Percentiles rank a stretch among this genome's conserved stretches.
These are phyloP conservation scores for Heliconius congener DNA, from an alignment of 1,140 invertebrate species.

Conservation along the genomic window DNA sequence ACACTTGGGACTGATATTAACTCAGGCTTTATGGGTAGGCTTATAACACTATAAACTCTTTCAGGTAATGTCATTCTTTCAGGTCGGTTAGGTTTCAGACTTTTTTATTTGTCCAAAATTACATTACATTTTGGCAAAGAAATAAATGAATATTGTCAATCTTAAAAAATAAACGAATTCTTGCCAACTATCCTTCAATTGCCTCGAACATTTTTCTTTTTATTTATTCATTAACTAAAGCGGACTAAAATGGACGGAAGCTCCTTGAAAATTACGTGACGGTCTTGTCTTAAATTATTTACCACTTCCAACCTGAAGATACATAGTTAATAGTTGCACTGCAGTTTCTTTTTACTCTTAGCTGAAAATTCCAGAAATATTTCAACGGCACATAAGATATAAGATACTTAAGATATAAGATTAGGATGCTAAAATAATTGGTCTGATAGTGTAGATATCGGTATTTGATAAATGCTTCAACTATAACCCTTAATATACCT, in stretches of 20 bases:
- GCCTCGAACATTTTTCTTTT: slow-evolving; percentile 67
- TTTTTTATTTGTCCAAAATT: background rate
- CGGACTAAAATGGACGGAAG: slow-evolving; percentile 66
- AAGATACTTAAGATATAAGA: background rate
- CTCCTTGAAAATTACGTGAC: slow-evolving; percentile 74
- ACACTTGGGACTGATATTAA: no score
- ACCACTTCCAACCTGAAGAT: slow-evolving; percentile 43
- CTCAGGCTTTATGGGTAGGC: no score
- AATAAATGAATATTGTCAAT: slow-evolving; percentile 32
- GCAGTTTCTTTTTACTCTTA: slow-evolving; percentile 19
- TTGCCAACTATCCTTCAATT: slow-evolving; percentile 54
- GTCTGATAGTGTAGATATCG: no score
- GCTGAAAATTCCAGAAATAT: background rate
- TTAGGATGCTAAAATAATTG: background rate
- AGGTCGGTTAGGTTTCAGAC: no score
- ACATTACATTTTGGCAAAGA: background rate
- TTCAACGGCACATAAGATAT: background rate
- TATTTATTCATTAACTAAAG: slow-evolving; percentile 74
- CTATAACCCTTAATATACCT: no score
- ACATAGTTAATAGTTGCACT: slow-evolving; percentile 37
- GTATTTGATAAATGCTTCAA: no score
- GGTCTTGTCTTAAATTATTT: slow-evolving; percentile 66
- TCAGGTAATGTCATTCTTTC: no score
- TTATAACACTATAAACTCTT: no score
- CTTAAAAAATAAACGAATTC: slow-evolving; percentile 52